Evolutionary conservation across 2,113 vertebrate genomes (phyloP).

Genomic region (Aspiorhynchus laticeps): DNA sequence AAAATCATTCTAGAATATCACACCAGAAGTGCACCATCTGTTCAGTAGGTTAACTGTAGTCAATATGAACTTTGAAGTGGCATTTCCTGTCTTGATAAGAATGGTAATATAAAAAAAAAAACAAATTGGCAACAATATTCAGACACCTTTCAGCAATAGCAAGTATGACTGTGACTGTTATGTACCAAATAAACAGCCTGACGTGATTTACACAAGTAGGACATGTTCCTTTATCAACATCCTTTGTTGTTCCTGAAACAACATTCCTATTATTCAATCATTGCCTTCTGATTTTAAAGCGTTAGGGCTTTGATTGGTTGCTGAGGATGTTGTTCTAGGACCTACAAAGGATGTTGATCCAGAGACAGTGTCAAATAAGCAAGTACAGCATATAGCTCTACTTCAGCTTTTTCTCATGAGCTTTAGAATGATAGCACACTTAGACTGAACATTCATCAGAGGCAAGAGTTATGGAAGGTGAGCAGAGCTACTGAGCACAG

Average conservation of each 20-base stretch:
- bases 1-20: slow-evolving; percentile 10
- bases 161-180: neutral
- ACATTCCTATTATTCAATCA: slow-evolving; percentile 32
- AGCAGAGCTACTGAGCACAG: slow-evolving; percentile 46
- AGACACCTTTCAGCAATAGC: neutral
- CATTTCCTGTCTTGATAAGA: slow-evolving; percentile 21
- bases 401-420: slow-evolving; percentile 13
- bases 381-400: neutral
- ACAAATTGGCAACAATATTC: neutral
- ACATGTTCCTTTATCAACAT: slow-evolving; percentile 21
- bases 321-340: slow-evolving; percentile 24
- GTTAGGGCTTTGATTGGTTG: neutral
- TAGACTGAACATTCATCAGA: slow-evolving; percentile 23
- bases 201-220: slow-evolving; percentile 4
- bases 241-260: slow-evolving; percentile 20
- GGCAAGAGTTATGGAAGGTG: slow-evolving; percentile 21
- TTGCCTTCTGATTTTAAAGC: neutral
- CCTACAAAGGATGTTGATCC: slow-evolving; percentile 10
- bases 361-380: slow-evolving; percentile 1
- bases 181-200: slow-evolving; percentile 22
- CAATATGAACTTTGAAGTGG: neutral
- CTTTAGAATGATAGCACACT: slow-evolving; percentile 13
- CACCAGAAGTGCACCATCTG: neutral
- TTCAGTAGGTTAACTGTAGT: neutral
- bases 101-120: neutral